Base-by-base conservation (phyloP, 2,797 vertebrate genomes). In the Sus cebifrons region DNA sequence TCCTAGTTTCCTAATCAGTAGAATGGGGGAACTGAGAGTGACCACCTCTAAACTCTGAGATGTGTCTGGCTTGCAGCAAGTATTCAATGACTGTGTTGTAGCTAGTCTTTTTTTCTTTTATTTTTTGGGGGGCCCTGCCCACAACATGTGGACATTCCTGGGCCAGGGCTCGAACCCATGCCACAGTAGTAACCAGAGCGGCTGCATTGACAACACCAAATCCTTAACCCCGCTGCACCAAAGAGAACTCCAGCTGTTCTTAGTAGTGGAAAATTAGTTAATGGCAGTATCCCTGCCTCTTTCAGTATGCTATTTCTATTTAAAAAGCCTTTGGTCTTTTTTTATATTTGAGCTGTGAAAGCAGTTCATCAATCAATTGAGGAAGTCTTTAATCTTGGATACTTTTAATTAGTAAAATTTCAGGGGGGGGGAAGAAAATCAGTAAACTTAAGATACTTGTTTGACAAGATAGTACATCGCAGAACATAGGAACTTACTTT, bases 401-500 rank as follows among this genome's bases (percentile, higher is more conserved):
- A 25, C 20, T 90, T 94, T n/a, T 71, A 88, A 13, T 93, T 49
- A 44, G 21, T 85, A 92, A 75, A 56, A 86, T 73, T 81, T 93
- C 23, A 68, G n/a, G 23, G 60, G 23, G 36, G 36, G 36, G 36
- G 36, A 75, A 75, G 7, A 36, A 15, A 44, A 44, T 32, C 52
- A 85, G 75, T 79, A 83, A 71, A 18, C 36, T 29, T 71, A 92
- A 89, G 68, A 56, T 64, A 74, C 52, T 88, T 84, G n/a, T 82
- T 77, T 85, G 67, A 58, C 78, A 20, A 85, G 32, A 68, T 70
- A 73, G n/a, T 36, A 5, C 9, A 11, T 58, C 74, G 32, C 40
- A 84, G 54, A 92, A 86, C 6, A 40, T 58, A 67, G 44, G 89
- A 21, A 74, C 18, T n/a, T 21, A 29, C 27, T 29, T 65, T 74